phyloP scores from a whole-genome alignment of 2,888 invertebrate species.

The Bugulina stolonifera region DNA sequence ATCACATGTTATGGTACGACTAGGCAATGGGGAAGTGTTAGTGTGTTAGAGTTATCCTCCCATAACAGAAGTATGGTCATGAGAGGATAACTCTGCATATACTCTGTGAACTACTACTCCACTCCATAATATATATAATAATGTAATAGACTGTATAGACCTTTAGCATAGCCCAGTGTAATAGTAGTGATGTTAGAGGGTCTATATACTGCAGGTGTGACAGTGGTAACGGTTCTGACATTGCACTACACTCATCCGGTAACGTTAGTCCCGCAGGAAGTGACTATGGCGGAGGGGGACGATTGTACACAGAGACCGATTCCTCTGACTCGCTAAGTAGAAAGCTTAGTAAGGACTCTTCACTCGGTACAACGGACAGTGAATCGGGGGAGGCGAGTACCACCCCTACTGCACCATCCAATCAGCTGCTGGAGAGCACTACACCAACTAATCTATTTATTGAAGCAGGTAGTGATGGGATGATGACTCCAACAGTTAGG shows the following conservation, averaged over 20 bases:
- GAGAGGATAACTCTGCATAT: too few species aligned
- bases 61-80: too few species aligned
- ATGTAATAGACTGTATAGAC: too few species aligned
- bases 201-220: conserved; percentile 11
- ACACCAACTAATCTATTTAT: background rate
- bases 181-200: background rate
- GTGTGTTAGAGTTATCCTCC: too few species aligned
- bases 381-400: background rate
- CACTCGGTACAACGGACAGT: background rate
- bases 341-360: background rate
- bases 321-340: background rate
- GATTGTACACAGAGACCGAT: background rate
- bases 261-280: conserved; percentile 12
- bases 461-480: background rate
- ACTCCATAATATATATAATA: too few species aligned
- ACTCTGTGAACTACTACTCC: too few species aligned
- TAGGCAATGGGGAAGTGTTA: too few species aligned
- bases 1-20: too few species aligned
- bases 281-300: conserved; percentile 22
- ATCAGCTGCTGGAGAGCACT: background rate
- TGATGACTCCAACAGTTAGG: conserved; percentile 17
- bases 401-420: background rate
- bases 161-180: background rate
- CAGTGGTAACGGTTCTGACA: conserved; percentile 21
- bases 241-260: background rate